Conservation (phyloP, 2,113 vertebrate genomes). For the Octodon degus region DNA sequence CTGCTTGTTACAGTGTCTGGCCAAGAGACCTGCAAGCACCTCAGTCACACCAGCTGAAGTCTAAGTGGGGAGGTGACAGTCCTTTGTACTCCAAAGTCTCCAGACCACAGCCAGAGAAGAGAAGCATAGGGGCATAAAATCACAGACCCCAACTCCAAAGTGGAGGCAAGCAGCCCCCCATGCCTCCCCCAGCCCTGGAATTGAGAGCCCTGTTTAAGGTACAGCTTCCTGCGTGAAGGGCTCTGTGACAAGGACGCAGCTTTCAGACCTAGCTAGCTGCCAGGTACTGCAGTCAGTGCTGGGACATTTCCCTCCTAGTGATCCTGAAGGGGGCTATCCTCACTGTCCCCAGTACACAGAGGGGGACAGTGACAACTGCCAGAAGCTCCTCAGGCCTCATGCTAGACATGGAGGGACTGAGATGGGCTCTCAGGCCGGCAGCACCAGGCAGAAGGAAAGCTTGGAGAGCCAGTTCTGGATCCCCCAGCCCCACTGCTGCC, state of each 20-base stretch:
- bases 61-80: background rate
- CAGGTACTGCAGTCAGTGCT: background rate
- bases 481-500: slow-evolving; percentile 25
- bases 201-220: background rate
- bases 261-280: background rate
- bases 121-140: background rate
- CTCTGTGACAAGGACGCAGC: fast-evolving
- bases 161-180: background rate
- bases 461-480: background rate
- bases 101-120: background rate
- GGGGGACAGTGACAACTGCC: background rate
- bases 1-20: background rate
- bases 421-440: background rate
- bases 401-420: background rate
- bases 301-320: background rate
- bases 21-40: background rate
- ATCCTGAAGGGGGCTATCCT: fast-evolving
- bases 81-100: background rate
- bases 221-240: fast-evolving
- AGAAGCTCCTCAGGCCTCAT: background rate
- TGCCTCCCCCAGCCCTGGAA: background rate
- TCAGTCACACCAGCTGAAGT: background rate
- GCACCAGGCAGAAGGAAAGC: background rate
- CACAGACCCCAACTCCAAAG: background rate
- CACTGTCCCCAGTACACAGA: background rate